Evolutionary conservation across 2,113 vertebrate species (phyloP).

Genomic region (Xenotilapia flavipinnis): DNA sequence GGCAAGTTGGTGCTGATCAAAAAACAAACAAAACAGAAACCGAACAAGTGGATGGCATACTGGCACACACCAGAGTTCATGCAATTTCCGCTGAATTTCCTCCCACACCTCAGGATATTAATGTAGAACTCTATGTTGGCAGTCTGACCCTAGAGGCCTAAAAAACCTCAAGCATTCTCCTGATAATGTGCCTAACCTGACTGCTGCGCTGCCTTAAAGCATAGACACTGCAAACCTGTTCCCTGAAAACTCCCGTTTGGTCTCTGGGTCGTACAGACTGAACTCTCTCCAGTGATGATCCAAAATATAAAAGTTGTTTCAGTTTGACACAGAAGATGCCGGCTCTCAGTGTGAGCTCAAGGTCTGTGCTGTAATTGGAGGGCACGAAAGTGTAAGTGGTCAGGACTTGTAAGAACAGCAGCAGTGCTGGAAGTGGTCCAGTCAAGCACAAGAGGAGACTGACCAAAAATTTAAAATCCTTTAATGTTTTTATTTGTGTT

Average conservation of each 20-base stretch:
- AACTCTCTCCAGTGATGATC: background rate
- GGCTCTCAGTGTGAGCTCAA: background rate
- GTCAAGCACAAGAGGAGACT: background rate
- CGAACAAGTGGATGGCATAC: background rate
- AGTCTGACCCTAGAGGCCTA: background rate
- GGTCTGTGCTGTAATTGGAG: background rate
- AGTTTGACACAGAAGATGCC: background rate
- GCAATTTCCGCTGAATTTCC: background rate
- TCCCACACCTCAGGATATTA: background rate
- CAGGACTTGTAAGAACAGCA: background rate
- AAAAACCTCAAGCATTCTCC: background rate
- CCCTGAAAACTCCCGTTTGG: background rate
- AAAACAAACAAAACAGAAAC: background rate
- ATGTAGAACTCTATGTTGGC: background rate
- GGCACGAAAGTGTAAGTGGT: background rate
- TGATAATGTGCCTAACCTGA: background rate
- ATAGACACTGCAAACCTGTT: background rate
- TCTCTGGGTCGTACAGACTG: background rate
- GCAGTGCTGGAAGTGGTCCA: background rate
- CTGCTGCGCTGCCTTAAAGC: background rate
- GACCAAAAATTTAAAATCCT: background rate
- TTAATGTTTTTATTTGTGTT: background rate
- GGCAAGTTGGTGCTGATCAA: background rate
- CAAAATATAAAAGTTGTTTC: background rate
- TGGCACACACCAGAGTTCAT: background rate